Evolutionary conservation across 2,888 invertebrate species (phyloP), one percentile per base, ranked within the genome.

Genomic region (Chymomyza fuscimana): DNA sequence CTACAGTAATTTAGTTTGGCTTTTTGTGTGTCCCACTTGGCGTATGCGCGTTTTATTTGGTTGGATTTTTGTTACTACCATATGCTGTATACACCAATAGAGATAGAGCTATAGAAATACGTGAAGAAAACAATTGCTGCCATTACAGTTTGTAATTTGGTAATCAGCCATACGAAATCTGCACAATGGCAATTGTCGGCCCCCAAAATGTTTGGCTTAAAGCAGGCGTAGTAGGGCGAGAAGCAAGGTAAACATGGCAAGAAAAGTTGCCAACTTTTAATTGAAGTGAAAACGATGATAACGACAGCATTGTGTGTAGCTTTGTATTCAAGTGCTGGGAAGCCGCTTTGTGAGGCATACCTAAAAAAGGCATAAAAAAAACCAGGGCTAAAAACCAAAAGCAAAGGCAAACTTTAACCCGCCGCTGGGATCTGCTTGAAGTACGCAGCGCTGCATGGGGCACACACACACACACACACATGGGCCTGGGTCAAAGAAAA

Each of bases 261-360:
- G 85, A 88, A 89, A 89, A 89, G 87, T 89, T 89, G 82, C 78
- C 77, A 89, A 89, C 87, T 89, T 89, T 89, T 88, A 89, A 89
- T 89, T 89, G 89, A 89, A 89, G 89, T 86, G 89, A 87, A 89
- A 89, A 89, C 89, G 89, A 88, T 84, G 84, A 84, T 86, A 87
- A 86, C 87, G 86, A 88, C 89, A 86, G 89, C 81, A 87, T 88
- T 86, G 87, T 86, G 82, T 82, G 80, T 78, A 75, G 62, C 65
- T 67, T 12, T 67, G 40, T 70, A 52, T 36, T 40, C 67, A 67
- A 65, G 74, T 69, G 70, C 76, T 66, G 73, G 76, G 69, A 40
- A 29, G 40, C 15, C 50, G 36, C 25, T 58, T 58, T 58, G 56
- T 25, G 19, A 22, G 58, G 58, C 25, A 12, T 9, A 9, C 32